Evolutionary conservation across 1,140 invertebrate genomes (phyloP).

Genomic region (Heliconius himera): DNA sequence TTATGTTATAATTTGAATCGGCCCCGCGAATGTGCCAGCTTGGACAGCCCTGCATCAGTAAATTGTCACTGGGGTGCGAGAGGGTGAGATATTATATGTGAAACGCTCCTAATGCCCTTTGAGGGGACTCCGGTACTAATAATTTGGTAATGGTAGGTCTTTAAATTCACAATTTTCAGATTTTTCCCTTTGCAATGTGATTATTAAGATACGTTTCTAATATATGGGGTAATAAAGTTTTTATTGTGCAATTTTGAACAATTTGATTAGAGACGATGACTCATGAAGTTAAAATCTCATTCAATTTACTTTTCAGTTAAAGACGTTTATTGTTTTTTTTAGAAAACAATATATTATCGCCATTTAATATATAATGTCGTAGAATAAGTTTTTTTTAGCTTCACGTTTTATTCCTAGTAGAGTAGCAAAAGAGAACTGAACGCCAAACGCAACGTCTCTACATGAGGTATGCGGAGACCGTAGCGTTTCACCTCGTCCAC

Average conservation of each 20-base stretch:
- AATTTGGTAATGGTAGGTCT: slow-evolving; percentile 12
- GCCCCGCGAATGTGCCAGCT: not conserved
- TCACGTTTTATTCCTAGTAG: too few species aligned
- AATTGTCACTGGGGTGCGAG: slow-evolving; percentile 52
- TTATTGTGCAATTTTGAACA: not conserved
- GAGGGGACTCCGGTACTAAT: slow-evolving; percentile 25
- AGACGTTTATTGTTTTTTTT: too few species aligned
- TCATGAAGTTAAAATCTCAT: not conserved
- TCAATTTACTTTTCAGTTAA: not conserved
- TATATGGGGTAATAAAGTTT: not conserved
- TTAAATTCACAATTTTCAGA: not conserved
- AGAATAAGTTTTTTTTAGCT: too few species aligned
- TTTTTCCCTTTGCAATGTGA: slow-evolving; percentile 3
- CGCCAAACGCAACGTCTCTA: too few species aligned
- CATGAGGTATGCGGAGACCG: too few species aligned
- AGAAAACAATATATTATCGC: too few species aligned
- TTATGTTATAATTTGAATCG: too few species aligned
- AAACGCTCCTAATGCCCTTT: slow-evolving; percentile 28
- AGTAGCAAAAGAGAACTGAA: too few species aligned
- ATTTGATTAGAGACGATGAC: not conserved
- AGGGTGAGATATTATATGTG: slow-evolving; percentile 41
- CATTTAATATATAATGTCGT: too few species aligned
- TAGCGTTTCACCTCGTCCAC: too few species aligned
- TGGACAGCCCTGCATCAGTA: slow-evolving; percentile 26
- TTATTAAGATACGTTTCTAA: not conserved